Evolutionary conservation across 1,140 invertebrate species (phyloP).

Genomic region (Archivesica marissinica): DNA sequence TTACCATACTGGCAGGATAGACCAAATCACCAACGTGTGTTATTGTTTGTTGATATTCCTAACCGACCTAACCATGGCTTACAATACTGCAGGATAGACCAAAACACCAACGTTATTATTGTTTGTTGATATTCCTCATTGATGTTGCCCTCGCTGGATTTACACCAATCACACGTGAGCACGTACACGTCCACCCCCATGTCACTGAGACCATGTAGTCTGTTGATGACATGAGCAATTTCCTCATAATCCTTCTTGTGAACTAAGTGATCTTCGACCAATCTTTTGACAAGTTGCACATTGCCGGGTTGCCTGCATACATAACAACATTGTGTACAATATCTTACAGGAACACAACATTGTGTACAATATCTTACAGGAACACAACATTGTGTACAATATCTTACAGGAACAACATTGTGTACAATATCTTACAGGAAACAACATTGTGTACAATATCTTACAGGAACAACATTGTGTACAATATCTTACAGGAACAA

Average conservation of each 20-base stretch:
- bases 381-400: not conserved
- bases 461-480: no score
- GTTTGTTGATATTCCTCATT: constrained; percentile 28
- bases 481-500: no score
- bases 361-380: not conserved
- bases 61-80: no score
- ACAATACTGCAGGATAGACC: no score
- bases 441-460: no score
- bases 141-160: not conserved
- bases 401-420: not conserved
- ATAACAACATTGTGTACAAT: not conserved
- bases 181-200: constrained; percentile 3
- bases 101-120: no score
- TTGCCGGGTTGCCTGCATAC: constrained; percentile 34
- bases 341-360: no score
- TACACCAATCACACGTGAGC: constrained; percentile 30
- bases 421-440: no score
- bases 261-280: not conserved
- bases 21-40: no score
- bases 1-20: no score
- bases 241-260: constrained; percentile 15
- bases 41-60: no score
- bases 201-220: constrained; percentile 11
- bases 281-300: not conserved
- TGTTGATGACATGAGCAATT: constrained; percentile 3